These are phyloP conservation scores for Mionectes macconnelli DNA, from an alignment of 2,113 vertebrate species.

Conservation along the genomic window DNA sequence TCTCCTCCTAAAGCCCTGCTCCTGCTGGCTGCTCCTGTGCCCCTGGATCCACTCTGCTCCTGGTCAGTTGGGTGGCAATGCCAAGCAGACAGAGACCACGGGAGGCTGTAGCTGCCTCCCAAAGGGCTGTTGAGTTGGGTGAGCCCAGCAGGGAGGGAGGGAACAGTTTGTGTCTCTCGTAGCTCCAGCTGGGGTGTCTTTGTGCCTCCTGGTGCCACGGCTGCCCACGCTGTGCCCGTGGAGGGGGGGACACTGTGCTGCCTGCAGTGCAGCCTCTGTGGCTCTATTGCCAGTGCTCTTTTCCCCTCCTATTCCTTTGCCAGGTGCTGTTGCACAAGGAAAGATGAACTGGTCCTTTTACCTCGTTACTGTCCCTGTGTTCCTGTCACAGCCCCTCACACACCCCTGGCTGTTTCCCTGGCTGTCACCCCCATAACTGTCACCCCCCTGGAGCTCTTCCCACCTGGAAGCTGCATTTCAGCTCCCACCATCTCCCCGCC, in stretches of 20 bases:
- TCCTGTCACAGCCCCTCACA: background rate
- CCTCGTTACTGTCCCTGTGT: background rate
- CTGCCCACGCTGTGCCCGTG: background rate
- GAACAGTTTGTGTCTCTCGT: rapidly evolving
- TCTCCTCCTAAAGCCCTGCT: rapidly evolving
- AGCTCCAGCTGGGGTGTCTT: rapidly evolving
- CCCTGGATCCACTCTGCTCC: rapidly evolving
- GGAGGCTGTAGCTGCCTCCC: background rate
- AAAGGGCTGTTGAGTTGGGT: rapidly evolving
- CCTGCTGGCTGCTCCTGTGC: background rate
- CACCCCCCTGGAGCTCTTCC: background rate
- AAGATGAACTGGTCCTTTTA: background rate
- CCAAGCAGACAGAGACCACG: rapidly evolving
- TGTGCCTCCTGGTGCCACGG: rapidly evolving
- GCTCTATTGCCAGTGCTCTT: background rate
- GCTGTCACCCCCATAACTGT: background rate
- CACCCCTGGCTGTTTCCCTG: background rate
- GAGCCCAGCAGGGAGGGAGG: background rate
- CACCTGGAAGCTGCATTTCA: background rate
- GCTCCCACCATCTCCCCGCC: no score
- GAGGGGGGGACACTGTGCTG: background rate
- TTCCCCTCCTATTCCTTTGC: background rate
- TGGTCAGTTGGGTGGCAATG: background rate
- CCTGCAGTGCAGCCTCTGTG: background rate
- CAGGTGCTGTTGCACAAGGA: background rate